Percentiles rank a stretch among this genome's conserved stretches.
Conservation (phyloP, 2,888 invertebrate species). For the Athrips mouffetella region DNA sequence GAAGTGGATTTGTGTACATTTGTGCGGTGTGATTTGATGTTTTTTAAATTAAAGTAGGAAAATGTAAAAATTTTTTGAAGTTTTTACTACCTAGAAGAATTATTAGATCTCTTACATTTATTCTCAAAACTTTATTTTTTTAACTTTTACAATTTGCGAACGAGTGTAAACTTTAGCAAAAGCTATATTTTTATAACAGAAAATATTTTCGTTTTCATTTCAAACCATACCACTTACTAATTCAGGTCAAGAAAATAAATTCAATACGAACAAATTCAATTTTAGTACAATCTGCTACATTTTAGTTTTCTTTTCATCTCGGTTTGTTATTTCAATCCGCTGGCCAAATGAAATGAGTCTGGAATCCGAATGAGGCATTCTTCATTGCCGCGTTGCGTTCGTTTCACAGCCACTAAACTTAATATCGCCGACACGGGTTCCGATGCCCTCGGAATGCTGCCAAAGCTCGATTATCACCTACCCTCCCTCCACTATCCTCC, state of each 20-base stretch:
- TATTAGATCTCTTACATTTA: too few species aligned
- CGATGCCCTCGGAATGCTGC: conserved; percentile 31
- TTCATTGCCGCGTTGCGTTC: conserved; percentile 17
- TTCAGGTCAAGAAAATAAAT: conserved; percentile 6
- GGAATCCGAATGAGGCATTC: conserved; percentile 17
- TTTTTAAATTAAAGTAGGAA: too few species aligned
- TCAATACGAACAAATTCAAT: background rate
- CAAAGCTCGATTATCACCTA: conserved; percentile 34
- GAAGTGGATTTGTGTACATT: background rate
- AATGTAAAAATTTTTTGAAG: too few species aligned
- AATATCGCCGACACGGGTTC: conserved; percentile 27
- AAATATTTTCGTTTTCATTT: too few species aligned
- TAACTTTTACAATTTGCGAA: too few species aligned
- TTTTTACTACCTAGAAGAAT: too few species aligned
- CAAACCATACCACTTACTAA: too few species aligned
- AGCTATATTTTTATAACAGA: too few species aligned
- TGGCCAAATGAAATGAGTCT: conserved; percentile 9
- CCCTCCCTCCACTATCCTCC: background rate
- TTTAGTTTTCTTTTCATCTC: conserved; percentile 9
- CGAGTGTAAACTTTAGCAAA: too few species aligned
- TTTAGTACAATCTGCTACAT: background rate
- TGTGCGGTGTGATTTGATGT: too few species aligned
- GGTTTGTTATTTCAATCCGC: conserved; percentile 8
- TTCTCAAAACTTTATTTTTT: too few species aligned
- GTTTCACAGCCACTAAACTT: conserved; percentile 26